Percentiles rank a stretch among this genome's conserved stretches.
phyloP scores from a whole-genome alignment of 2,888 invertebrate genomes.

The Leistus spinibarbis region DNA sequence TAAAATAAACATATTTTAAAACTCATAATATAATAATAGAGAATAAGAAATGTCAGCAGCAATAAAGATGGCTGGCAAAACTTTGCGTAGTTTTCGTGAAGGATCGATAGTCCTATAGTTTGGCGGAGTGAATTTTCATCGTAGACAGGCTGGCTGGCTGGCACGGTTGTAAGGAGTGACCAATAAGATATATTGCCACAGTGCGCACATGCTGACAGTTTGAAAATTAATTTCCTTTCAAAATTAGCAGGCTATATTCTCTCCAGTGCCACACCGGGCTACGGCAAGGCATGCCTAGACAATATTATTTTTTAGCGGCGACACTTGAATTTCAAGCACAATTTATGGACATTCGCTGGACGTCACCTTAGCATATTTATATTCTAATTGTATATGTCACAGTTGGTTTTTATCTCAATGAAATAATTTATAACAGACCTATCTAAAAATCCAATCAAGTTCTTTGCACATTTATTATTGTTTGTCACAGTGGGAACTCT shows the following conservation, averaged over 20 bases:
- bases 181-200: conserved; percentile 31
- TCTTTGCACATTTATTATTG: too few species aligned
- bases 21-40: conserved; percentile 8
- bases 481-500: too few species aligned
- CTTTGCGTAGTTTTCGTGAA: conserved; percentile 1
- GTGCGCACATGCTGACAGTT: conserved; percentile 13
- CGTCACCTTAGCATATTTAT: conserved; percentile 25
- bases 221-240: conserved; percentile 29
- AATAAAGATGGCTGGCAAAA: conserved; percentile 16
- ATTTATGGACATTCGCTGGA: conserved; percentile 12
- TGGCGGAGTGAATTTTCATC: conserved; percentile 8
- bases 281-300: conserved; percentile 24
- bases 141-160: background rate
- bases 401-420: background rate
- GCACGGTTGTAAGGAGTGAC: conserved; percentile 21
- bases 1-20: conserved; percentile 1
- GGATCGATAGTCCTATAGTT: conserved; percentile 19
- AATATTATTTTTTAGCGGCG: conserved; percentile 35
- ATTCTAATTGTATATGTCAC: conserved; percentile 27
- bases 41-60: conserved; percentile 15
- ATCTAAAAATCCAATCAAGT: background rate
- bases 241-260: conserved; percentile 9
- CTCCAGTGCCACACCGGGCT: background rate
- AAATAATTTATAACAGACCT: background rate
- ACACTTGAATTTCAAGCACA: conserved; percentile 23